These are phyloP conservation scores for Mustelus asterias DNA, from an alignment of 2,113 vertebrate genomes.

Conservation along the genomic window DNA sequence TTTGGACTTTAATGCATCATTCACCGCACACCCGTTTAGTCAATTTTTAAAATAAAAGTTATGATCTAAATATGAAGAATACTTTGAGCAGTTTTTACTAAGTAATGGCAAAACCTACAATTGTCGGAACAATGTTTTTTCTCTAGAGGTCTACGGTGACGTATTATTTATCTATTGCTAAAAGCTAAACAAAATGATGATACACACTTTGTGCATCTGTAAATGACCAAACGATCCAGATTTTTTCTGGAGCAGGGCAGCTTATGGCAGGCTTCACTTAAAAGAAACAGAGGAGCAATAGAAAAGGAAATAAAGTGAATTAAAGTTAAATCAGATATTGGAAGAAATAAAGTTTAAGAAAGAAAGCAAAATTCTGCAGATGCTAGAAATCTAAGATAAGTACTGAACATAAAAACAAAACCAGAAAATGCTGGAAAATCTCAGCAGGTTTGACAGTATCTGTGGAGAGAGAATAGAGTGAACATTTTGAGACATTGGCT, in stretches of 20 bases:
- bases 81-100: not conserved
- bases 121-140: not conserved
- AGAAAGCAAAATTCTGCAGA: too few species aligned
- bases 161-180: not conserved
- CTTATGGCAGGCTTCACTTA: not conserved
- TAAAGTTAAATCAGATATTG: not conserved
- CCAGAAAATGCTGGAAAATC: too few species aligned
- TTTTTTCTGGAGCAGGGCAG: not conserved
- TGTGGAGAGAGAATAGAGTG: too few species aligned
- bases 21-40: not conserved
- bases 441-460: too few species aligned
- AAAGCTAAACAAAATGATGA: not conserved
- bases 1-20: not conserved
- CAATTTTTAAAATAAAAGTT: not conserved
- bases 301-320: not conserved
- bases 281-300: not conserved
- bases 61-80: not conserved
- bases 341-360: not conserved
- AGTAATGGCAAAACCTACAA: not conserved
- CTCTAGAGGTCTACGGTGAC: not conserved
- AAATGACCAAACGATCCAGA: not conserved
- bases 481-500: too few species aligned
- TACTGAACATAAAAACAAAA: too few species aligned
- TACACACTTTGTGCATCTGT: not conserved
- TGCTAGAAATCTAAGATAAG: not conserved